A percentile compares a stretch with the other conserved stretches of the same genome.
These are phyloP conservation scores for Lochmaea crataegi DNA, from an alignment of 2,888 invertebrate species.

Conservation along the genomic window DNA sequence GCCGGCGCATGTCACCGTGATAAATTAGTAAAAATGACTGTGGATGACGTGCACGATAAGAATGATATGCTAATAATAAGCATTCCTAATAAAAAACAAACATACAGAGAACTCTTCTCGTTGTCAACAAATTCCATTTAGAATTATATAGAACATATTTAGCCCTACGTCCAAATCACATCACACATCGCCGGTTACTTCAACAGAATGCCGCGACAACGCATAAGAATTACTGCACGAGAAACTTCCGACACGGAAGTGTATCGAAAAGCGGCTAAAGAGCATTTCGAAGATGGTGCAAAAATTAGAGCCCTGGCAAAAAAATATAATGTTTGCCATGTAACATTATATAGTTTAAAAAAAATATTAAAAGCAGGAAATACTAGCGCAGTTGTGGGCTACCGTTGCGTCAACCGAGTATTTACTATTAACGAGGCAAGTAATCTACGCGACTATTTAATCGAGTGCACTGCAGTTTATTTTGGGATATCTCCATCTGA, in stretches of 20 bases:
- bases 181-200: no score
- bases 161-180: no score
- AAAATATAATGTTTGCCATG: not conserved
- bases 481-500: not conserved
- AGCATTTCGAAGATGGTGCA: not conserved
- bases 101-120: no score
- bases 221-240: not conserved
- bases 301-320: not conserved
- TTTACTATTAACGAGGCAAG: not conserved
- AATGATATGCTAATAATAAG: no score
- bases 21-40: no score
- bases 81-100: no score
- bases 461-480: slow-evolving; percentile 9
- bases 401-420: not conserved
- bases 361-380: not conserved
- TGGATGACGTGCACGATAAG: no score
- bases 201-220: slow-evolving; percentile 4
- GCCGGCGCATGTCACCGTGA: no score
- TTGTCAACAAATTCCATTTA: no score
- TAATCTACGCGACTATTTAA: not conserved
- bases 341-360: not conserved
- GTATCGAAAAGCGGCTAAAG: not conserved
- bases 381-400: not conserved
- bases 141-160: no score
- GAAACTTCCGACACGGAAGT: not conserved